phyloP scores from a whole-genome alignment of 1,140 invertebrate genomes.

The Thaumatotibia leucotreta region DNA sequence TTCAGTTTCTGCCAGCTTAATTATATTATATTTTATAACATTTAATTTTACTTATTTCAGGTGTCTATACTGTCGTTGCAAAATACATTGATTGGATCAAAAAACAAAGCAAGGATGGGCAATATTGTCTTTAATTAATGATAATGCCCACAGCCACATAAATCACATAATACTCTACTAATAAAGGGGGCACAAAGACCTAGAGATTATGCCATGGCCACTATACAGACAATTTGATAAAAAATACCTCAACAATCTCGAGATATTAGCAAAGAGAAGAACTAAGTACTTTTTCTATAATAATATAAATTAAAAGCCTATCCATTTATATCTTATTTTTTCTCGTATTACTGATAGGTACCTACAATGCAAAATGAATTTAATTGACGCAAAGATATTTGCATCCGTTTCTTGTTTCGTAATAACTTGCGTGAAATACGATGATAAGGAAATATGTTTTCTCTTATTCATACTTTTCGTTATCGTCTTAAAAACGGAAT shows the following conservation, averaged over 20 bases:
- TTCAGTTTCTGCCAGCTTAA: too few relatives aligned
- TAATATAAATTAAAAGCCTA: neutral
- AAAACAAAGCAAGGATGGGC: conserved; percentile 58
- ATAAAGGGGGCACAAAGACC: too few relatives aligned
- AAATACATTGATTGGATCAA: conserved; percentile 75
- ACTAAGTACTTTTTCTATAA: neutral
- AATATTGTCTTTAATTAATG: conserved; percentile 44
- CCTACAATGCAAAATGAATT: neutral
- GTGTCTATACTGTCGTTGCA: conserved; percentile 76
- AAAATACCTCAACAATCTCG: neutral
- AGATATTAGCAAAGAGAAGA: neutral
- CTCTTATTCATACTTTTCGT: neutral
- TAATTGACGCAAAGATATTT: neutral
- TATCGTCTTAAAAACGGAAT: neutral
- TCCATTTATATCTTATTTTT: neutral
- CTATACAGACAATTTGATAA: neutral
- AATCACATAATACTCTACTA: too few relatives aligned
- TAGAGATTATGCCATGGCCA: too few relatives aligned
- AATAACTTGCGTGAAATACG: neutral
- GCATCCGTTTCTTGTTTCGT: conserved; percentile 1
- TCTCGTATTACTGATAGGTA: too few relatives aligned
- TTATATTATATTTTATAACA: too few relatives aligned
- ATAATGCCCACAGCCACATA: too few relatives aligned
- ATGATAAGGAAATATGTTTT: conserved; percentile 8
- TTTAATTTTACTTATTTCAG: conserved; percentile 49